Evolutionary conservation across 2,113 vertebrate genomes (phyloP).

Genomic region (Macaca fascicularis): T2T-MFA8v1.1 NC_088379.1:806001-806500

Average conservation of each 20-base stretch:
- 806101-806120: background rate
- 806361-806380: background rate
- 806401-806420: too few relatives aligned
- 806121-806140: background rate
- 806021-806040: fast-evolving
- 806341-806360: background rate
- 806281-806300: background rate
- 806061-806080: background rate
- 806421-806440: background rate
- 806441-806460: background rate
- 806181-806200: background rate
- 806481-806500: background rate
- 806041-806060: background rate
- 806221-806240: background rate
- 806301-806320: too few relatives aligned
- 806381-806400: background rate
- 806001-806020: background rate
- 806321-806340: too few relatives aligned
- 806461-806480: too few relatives aligned
- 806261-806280: background rate
- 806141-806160: background rate
- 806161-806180: background rate
- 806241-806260: background rate
- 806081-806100: background rate
- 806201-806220: background rate